Base-by-base conservation (phyloP, 2,888 invertebrate genomes). In the Xestia sexstrigata region DNA sequence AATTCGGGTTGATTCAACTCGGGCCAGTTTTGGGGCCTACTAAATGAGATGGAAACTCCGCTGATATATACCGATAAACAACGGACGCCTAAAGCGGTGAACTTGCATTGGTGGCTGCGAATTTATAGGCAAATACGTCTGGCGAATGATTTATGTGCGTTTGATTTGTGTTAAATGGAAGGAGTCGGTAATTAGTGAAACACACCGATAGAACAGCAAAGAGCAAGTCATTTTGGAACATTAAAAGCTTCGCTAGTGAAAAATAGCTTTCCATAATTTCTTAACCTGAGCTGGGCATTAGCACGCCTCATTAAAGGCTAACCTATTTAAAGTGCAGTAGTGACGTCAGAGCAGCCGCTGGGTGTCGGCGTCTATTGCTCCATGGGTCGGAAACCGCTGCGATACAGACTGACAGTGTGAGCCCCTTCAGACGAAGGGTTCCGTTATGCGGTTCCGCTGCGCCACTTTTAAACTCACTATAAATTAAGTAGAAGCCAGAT, bases 41-140 rank as follows among this genome's bases (percentile, higher is more conserved):
- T 92, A 92, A 95, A 95, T 95, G 95, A 94, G 92, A 91, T 92
- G 94, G 94, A 95, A 95, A 94, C 92, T 87, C 85, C 79, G 89
- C 90, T 92, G 94, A 93, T 93, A 93, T 90, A 92, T 87, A 84
- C 88, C 83, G 87, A 87, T 88, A 88, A 88, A 89, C 88, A 89
- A 93, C 91, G 91, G 88, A 87, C 86, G 86, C 69, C 80, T 80
- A 78, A 84, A 84, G 45, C 78, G 68, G 69, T 69, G 78, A 85
- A 76, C 78, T 55, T 81, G 76, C 47, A 81, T 78, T 82, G 75
- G 79, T 72, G 81, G 78, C 60, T 81, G 74, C 13, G 62, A 78
- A 81, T 81, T 83, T 81, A 81, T 74, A 78, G 72, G 76, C 67
- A 78, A 82, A 83, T 82, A 83, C 65, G 70, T 79, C 76, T 78